These are phyloP conservation scores for Planococcus citri DNA, from an alignment of 1,140 invertebrate species.

Conservation along the genomic window DNA sequence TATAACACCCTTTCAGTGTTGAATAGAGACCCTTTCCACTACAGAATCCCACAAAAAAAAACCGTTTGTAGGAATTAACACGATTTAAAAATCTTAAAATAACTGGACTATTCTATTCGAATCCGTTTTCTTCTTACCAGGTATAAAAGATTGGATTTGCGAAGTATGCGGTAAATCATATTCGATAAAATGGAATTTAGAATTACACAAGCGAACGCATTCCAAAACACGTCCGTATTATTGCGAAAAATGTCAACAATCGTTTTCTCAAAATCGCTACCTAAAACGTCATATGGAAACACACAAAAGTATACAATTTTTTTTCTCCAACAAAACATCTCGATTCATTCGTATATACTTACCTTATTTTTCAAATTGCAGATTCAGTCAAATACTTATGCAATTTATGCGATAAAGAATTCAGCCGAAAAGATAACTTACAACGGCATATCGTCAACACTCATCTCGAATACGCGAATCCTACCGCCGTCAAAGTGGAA, in stretches of 20 bases:
- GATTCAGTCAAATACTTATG: background rate
- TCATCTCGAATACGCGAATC: background rate
- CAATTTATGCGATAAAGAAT: background rate
- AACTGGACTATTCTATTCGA: no score
- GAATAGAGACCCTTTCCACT: no score
- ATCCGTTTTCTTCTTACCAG: background rate
- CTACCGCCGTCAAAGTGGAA: background rate
- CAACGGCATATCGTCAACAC: background rate
- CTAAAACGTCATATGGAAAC: constrained; percentile 9
- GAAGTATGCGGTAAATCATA: constrained; percentile 1
- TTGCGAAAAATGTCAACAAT: background rate
- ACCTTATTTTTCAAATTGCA: background rate
- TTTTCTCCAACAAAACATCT: no score
- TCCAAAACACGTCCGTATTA: background rate
- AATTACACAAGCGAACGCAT: constrained; percentile 5
- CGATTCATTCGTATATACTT: no score
- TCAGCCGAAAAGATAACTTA: constrained; percentile 5
- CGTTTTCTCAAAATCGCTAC: constrained; percentile 1
- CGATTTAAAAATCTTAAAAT: no score
- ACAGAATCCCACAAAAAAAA: no score
- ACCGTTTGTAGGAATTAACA: no score
- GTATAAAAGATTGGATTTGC: background rate
- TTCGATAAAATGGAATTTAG: constrained; percentile 7
- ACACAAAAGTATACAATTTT: background rate
- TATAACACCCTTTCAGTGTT: no score